Percentiles rank a stretch among this genome's conserved stretches.
These are phyloP conservation scores for Coregonus clupeaformis DNA, from an alignment of 2,113 vertebrate species.

Conservation along the genomic window DNA sequence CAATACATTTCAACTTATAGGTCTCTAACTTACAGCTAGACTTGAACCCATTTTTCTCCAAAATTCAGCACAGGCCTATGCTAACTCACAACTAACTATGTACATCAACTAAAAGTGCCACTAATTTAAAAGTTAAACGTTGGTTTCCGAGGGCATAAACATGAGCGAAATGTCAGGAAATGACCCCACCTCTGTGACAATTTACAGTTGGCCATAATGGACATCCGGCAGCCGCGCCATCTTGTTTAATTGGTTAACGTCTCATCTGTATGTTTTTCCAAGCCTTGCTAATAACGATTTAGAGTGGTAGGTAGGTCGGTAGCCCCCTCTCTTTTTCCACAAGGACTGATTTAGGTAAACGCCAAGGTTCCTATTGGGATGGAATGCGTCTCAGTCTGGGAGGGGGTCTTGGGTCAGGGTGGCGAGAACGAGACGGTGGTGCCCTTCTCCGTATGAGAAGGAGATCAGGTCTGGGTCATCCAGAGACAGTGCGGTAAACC, in stretches of 20 bases:
- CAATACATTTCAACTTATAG: background rate
- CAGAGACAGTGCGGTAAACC: constrained; percentile 37
- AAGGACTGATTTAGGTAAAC: constrained; percentile 3
- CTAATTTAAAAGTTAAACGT: background rate
- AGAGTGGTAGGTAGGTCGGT: background rate
- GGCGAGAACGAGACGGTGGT: background rate
- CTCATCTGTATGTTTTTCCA: background rate
- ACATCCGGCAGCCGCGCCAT: background rate
- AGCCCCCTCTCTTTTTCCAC: background rate
- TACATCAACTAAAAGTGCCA: background rate
- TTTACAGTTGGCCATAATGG: background rate
- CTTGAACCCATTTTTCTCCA: too few species aligned
- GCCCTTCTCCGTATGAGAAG: constrained; percentile 36
- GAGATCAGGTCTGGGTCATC: constrained; percentile 48
- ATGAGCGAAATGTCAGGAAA: background rate
- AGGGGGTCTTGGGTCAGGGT: constrained; percentile 6
- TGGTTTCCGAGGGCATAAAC: background rate
- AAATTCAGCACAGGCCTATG: too few species aligned
- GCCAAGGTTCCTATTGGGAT: constrained; percentile 10
- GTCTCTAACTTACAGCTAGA: background rate
- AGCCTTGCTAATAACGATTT: background rate
- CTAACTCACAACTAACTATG: too few species aligned
- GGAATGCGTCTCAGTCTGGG: constrained; percentile 40
- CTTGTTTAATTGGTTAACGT: background rate
- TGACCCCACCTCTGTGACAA: background rate